phyloP scores from a whole-genome alignment of 2,113 vertebrate genomes.

The Lagopus leucura region DNA sequence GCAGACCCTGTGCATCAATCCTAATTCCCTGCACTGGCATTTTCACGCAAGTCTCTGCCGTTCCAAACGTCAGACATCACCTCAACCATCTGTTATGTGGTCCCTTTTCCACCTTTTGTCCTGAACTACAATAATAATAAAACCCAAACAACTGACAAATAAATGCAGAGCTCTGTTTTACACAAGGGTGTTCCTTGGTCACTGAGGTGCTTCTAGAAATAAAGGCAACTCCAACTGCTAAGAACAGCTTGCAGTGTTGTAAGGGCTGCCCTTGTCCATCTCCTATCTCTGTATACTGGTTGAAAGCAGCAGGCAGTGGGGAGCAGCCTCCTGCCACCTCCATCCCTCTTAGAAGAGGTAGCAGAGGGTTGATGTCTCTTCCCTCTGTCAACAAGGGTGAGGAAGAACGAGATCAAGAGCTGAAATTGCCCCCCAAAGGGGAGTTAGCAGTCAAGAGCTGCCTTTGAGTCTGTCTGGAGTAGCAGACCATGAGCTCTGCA shows the following conservation, averaged over 20 bases:
- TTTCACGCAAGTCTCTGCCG: neutral
- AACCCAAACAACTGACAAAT: neutral
- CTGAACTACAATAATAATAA: fast-evolving
- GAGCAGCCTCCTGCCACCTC: neutral
- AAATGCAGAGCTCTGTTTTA: neutral
- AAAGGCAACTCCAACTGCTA: neutral
- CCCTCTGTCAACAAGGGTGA: neutral
- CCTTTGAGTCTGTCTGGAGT: neutral
- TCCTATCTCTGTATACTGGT: fast-evolving
- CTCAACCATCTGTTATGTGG: neutral
- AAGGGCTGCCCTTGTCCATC: neutral
- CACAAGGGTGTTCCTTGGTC: neutral
- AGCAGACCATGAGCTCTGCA: fast-evolving
- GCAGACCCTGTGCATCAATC: neutral
- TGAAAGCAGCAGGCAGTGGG: neutral
- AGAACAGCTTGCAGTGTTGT: neutral
- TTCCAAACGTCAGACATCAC: neutral
- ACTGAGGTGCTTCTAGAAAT: fast-evolving
- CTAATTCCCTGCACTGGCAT: neutral
- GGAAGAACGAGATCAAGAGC: neutral
- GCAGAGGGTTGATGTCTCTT: neutral
- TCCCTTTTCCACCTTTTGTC: neutral
- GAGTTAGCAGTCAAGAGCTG: fast-evolving
- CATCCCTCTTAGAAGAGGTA: neutral
- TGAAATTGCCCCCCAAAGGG: neutral